Evolutionary conservation across 1,140 invertebrate genomes (phyloP).

Genomic region (Rhizoglyphus robini): DNA sequence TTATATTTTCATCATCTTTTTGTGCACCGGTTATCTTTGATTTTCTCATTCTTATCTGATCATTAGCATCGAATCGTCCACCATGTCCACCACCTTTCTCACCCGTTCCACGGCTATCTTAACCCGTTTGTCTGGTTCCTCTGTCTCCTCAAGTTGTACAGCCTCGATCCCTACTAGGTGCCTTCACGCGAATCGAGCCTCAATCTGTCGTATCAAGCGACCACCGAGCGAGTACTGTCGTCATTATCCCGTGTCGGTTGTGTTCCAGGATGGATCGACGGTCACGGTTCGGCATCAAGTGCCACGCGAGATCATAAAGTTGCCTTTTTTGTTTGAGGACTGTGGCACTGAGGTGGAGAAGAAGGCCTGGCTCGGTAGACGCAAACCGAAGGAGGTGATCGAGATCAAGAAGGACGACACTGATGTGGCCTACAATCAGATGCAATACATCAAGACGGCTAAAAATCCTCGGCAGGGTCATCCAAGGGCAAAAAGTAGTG

Average conservation of each 20-base stretch:
- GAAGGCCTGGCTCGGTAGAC: background rate
- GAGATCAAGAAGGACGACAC: constrained; percentile 11
- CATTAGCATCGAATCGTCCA: too few relatives aligned
- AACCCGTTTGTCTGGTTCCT: too few relatives aligned
- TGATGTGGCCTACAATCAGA: constrained; percentile 10
- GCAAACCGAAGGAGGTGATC: constrained; percentile 12
- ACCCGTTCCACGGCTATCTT: too few relatives aligned
- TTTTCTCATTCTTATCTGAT: too few relatives aligned
- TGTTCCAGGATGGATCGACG: constrained; percentile 66
- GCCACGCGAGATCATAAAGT: constrained; percentile 67
- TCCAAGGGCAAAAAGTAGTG: too few relatives aligned
- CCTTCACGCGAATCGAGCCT: constrained; percentile 48
- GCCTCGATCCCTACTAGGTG: too few relatives aligned
- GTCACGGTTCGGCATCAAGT: constrained; percentile 63
- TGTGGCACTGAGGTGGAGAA: constrained; percentile 1
- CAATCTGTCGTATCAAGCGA: constrained; percentile 53
- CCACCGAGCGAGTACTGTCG: constrained; percentile 43
- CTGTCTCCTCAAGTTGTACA: too few relatives aligned
- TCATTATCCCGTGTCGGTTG: constrained; percentile 56
- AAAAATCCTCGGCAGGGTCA: too few relatives aligned
- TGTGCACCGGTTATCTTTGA: too few relatives aligned
- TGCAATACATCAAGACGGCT: constrained; percentile 4
- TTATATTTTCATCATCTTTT: too few relatives aligned
- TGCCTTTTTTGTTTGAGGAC: constrained; percentile 31
- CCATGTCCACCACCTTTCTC: too few relatives aligned